Evolutionary conservation across 2,797 vertebrate species (phyloP).

Genomic region (Paratrypauchen microcephalus): DNA sequence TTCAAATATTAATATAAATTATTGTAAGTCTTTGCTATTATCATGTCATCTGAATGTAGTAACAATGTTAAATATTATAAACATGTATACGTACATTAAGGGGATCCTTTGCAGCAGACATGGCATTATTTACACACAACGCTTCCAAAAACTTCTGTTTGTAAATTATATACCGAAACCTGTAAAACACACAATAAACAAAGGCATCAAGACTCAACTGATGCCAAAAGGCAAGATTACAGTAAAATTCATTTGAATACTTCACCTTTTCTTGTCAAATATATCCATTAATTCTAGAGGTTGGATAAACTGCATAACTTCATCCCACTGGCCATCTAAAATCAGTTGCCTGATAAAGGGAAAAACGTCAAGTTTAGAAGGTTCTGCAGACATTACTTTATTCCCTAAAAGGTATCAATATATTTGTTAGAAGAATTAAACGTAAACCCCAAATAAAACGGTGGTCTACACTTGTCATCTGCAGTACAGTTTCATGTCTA

Average conservation of each 20-base stretch:
- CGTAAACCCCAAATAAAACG: too few relatives aligned
- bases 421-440: background rate
- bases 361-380: constrained; percentile 11
- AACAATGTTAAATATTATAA: background rate
- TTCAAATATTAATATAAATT: too few relatives aligned
- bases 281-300: constrained; percentile 98
- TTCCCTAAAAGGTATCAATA: constrained; percentile 3
- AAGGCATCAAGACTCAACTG: constrained; percentile 22
- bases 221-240: background rate
- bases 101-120: constrained; percentile 96
- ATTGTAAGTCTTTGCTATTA: background rate
- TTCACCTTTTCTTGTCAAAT: constrained; percentile 94
- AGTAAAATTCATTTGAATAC: background rate
- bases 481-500: too few relatives aligned
- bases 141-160: constrained; percentile 99
- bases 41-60: background rate
- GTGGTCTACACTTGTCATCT: too few relatives aligned
- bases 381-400: background rate
- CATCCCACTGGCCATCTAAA: constrained; percentile 98
- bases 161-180: constrained; percentile 95
- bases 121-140: constrained; percentile 96
- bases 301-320: constrained; percentile 98
- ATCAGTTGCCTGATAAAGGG: constrained; percentile 86
- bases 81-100: constrained; percentile 82
- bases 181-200: constrained; percentile 52